These are phyloP conservation scores for Glyphotaelius pellucidus DNA, from an alignment of 2,888 invertebrate species.

Conservation along the genomic window DNA sequence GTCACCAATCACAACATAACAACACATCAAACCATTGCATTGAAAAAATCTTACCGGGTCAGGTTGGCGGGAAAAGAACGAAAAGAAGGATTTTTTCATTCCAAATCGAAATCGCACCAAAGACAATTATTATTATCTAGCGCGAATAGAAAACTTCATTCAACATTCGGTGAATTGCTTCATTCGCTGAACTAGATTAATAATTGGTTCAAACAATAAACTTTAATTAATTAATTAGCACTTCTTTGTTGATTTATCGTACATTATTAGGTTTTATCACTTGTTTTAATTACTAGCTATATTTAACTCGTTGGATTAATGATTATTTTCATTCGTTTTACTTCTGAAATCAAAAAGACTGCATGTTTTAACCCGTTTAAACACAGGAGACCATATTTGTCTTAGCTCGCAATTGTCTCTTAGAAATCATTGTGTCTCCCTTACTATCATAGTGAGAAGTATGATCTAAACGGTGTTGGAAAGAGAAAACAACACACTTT, in stretches of 20 bases:
- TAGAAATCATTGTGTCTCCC: too few relatives aligned
- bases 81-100: slow-evolving; percentile 64
- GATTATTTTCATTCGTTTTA: not conserved
- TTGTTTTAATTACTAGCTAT: not conserved
- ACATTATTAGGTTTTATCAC: not conserved
- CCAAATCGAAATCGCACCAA: not conserved
- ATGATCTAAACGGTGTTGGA: too few relatives aligned
- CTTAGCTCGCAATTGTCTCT: too few relatives aligned
- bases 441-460: too few relatives aligned
- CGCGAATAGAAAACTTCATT: not conserved
- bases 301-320: not conserved
- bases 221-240: slow-evolving; percentile 2
- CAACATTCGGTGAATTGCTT: not conserved
- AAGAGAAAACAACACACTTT: too few relatives aligned
- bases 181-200: not conserved
- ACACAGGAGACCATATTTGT: too few relatives aligned
- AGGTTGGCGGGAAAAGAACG: slow-evolving; percentile 59
- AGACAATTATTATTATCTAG: not conserved
- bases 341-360: not conserved
- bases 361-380: not conserved
- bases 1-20: too few relatives aligned
- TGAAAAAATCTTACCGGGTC: slow-evolving; percentile 36
- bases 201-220: not conserved
- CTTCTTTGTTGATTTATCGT: not conserved
- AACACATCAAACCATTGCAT: not conserved